Evolutionary conservation across 2,797 vertebrate genomes (phyloP).

Genomic region (Arremon aurantiirostris): DNA sequence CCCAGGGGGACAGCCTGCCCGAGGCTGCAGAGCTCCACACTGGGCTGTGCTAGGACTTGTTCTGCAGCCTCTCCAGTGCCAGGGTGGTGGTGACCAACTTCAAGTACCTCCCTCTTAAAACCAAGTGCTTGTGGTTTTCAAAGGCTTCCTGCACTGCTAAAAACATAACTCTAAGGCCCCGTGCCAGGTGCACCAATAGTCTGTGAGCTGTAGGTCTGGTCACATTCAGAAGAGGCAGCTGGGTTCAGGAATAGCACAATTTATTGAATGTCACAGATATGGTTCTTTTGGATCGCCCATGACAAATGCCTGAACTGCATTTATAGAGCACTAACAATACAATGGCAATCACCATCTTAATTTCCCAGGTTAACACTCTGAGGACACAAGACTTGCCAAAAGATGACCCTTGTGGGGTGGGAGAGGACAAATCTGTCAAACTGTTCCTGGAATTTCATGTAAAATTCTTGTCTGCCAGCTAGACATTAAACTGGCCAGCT

Average conservation of each 20-base stretch:
- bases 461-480: background rate
- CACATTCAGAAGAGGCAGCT: background rate
- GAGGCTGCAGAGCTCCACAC: accelerated
- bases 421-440: background rate
- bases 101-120: background rate
- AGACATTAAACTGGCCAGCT: background rate
- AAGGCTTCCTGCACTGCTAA: background rate
- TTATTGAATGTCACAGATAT: background rate
- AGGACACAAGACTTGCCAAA: background rate
- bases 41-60: background rate
- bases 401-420: accelerated
- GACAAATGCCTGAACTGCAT: background rate
- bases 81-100: background rate
- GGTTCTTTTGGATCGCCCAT: background rate
- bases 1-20: background rate
- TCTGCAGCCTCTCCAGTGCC: background rate
- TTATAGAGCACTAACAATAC: background rate
- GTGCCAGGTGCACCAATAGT: background rate
- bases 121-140: background rate
- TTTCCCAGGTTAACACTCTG: background rate
- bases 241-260: background rate
- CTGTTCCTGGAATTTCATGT: background rate
- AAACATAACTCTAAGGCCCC: background rate
- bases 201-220: background rate
- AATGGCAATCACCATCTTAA: background rate